A percentile compares a stretch with the other conserved stretches of the same genome.
These are phyloP conservation scores for Cotesia glomerata DNA, from an alignment of 1,140 invertebrate genomes.

Conservation along the genomic window DNA sequence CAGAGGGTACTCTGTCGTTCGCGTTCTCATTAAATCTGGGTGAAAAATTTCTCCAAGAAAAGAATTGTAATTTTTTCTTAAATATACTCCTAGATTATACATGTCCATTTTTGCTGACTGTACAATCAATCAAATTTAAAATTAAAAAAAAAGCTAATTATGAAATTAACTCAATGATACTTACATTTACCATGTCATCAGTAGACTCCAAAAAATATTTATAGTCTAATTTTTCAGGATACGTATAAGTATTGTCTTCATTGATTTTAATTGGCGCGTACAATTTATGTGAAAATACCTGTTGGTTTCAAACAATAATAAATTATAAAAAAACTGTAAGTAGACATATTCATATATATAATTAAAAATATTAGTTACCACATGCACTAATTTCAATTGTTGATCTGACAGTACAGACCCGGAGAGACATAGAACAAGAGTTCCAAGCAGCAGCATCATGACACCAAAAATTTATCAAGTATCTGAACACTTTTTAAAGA, in stretches of 20 bases:
- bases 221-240: conserved; percentile 41
- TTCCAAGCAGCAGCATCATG: not conserved
- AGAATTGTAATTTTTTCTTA: conserved; percentile 45
- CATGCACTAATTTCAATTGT: conserved; percentile 38
- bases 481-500: too few relatives aligned
- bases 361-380: conserved; percentile 33
- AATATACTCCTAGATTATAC: conserved; percentile 47
- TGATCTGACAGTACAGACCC: not conserved
- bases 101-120: conserved; percentile 44
- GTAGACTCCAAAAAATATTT: conserved; percentile 40
- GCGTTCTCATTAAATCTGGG: conserved; percentile 53
- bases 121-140: conserved; percentile 12
- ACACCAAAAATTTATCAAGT: too few relatives aligned
- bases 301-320: conserved; percentile 12
- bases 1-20: conserved; percentile 62
- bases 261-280: conserved; percentile 39
- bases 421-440: not conserved
- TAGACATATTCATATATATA: not conserved
- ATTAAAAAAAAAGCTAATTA: not conserved
- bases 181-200: conserved; percentile 44
- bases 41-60: conserved; percentile 48
- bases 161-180: conserved; percentile 8
- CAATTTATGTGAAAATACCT: conserved; percentile 45
- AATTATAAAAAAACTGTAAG: not conserved
- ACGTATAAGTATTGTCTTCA: conserved; percentile 12